These are phyloP conservation scores for Delphinus delphis DNA, from an alignment of 2,113 vertebrate species.

Conservation along the genomic window DNA sequence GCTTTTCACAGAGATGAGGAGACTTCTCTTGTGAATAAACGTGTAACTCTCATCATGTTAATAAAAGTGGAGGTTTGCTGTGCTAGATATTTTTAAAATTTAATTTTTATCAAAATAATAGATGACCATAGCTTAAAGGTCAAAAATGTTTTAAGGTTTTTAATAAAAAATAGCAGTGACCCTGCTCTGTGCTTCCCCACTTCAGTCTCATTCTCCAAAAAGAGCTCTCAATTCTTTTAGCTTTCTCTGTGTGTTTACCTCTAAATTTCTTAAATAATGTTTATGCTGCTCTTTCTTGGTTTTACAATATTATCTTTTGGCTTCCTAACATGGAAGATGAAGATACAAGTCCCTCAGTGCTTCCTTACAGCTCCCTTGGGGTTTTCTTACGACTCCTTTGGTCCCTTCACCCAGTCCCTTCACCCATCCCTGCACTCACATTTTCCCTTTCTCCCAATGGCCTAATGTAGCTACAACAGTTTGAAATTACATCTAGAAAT, in stretches of 20 bases:
- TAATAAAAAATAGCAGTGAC: not conserved
- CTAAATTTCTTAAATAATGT: slow-evolving; percentile 28
- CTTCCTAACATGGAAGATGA: slow-evolving; percentile 53
- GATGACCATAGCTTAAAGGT: not conserved
- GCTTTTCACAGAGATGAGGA: slow-evolving; percentile 8
- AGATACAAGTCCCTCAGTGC: not conserved
- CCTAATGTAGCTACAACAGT: not conserved
- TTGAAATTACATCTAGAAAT: slow-evolving; percentile 22
- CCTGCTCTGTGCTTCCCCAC: not conserved
- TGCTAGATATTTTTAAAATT: not conserved
- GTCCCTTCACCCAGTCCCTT: accelerated
- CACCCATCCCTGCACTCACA: not conserved
- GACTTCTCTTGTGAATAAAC: not conserved
- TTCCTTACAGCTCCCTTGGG: not conserved
- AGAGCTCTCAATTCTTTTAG: not conserved
- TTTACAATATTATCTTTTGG: slow-evolving; percentile 44
- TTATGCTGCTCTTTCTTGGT: slow-evolving; percentile 34
- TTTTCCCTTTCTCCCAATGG: not conserved
- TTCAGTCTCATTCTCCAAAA: not conserved
- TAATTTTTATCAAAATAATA: not conserved
- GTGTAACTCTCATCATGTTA: not conserved
- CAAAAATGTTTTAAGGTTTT: not conserved
- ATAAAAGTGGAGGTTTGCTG: not conserved
- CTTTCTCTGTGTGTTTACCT: not conserved
- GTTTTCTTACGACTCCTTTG: not conserved